Base-by-base conservation (phyloP, 2,113 vertebrate species). In the Apodemus sylvaticus region DNA sequence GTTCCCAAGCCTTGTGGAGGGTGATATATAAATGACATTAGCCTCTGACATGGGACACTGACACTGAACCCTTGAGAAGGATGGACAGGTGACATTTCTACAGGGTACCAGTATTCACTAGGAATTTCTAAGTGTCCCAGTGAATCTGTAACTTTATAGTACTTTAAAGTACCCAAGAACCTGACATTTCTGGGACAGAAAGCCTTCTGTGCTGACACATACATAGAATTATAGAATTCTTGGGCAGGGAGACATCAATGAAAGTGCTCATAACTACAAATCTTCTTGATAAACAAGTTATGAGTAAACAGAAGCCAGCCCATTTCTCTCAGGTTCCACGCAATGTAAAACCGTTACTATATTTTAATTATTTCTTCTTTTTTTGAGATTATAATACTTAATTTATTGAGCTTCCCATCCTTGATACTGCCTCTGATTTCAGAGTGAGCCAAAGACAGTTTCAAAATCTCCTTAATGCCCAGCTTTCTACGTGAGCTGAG, bases 1-100 rank as follows among this genome's bases (percentile, higher is more conserved):
- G 95, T 55, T 96, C 89, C 89, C 42, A 55, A 92, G 86, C 89
- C 93, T 76, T 60, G 78, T 5, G n/a, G 82, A 94, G 73, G 24
- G 94, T 96, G 96, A 97, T 93, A 19, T 91, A 96, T 96, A n/a
- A 58, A 66, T 66, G 89, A 76, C 86, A 96, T 95, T 97, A 95
- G 77, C 89, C 91, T 89, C 48, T 96, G 94, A 96, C 91, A n/a
- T 94, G 74, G 89, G 92, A 95, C 95, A 94, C 81, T 76, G 45
- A 90, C 31, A 70, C 79, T 87, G 86, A 96, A 94, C 90, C 87
- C 82, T 77, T 96, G 93, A 96, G 55, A 87, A 88, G 96, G 91
- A 95, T 90, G 78, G 58, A 96, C 95, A 85, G 77, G 73, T 60
- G 68, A 74, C 93, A 87, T 93, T 94, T 89, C 89, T 93, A 79